A percentile compares a stretch with the other conserved stretches of the same genome.
These are phyloP conservation scores for Daktulosphaira vitifoliae DNA, from an alignment of 1,140 invertebrate species.

Conservation along the genomic window DNA sequence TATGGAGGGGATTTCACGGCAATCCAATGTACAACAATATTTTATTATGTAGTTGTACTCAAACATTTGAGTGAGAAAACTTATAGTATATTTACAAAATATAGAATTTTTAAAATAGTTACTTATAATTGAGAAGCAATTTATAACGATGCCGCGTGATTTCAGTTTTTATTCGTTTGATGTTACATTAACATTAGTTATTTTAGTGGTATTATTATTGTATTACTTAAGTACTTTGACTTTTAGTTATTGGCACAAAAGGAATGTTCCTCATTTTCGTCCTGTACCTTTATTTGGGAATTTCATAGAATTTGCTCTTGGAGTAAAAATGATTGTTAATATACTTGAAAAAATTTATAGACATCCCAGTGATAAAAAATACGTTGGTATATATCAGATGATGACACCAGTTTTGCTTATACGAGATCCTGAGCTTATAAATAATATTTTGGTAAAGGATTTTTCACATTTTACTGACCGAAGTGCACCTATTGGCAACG, in stretches of 20 bases:
- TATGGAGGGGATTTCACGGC: too few relatives aligned
- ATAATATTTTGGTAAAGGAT: conserved; percentile 46
- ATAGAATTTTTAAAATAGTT: too few relatives aligned
- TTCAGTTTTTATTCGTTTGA: too few relatives aligned
- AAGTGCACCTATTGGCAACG: conserved; percentile 31
- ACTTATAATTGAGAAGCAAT: too few relatives aligned
- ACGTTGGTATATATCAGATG: conserved; percentile 35
- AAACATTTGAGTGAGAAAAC: too few relatives aligned
- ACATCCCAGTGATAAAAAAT: conserved; percentile 32
- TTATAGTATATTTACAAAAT: too few relatives aligned
- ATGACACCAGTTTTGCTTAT: conserved; percentile 42
- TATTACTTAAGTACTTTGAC: background rate
- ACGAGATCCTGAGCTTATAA: conserved; percentile 46
- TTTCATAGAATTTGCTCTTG: background rate
- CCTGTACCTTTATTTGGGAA: conserved; percentile 38
- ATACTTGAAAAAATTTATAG: conserved; percentile 33
- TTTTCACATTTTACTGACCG: conserved; percentile 46
- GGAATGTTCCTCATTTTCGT: conserved; percentile 34
- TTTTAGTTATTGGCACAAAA: background rate
- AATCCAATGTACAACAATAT: too few relatives aligned
- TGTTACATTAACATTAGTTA: too few relatives aligned
- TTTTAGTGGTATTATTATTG: too few relatives aligned
- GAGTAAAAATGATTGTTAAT: conserved; percentile 2
- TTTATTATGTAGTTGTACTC: too few relatives aligned
- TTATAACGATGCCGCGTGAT: too few relatives aligned